Conservation (phyloP, 2,113 vertebrate species). For the Galbula dea region DNA sequence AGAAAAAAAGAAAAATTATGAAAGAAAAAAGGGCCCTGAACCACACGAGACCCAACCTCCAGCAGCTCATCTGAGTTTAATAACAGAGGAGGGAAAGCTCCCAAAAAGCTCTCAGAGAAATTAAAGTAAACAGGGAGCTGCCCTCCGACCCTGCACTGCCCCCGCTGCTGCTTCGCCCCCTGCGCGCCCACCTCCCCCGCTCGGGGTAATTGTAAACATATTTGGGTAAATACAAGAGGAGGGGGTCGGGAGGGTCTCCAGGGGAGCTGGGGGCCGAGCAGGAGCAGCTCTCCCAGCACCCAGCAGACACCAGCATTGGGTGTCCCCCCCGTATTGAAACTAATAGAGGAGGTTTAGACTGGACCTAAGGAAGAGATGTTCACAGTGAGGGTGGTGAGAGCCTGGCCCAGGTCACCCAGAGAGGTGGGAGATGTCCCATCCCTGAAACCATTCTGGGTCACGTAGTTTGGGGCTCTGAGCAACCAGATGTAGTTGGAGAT, state of each 20-base stretch:
- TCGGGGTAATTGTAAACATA: constrained; percentile 60
- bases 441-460: no score
- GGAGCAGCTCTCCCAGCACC: not conserved
- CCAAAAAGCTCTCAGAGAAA: constrained; percentile 70
- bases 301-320: no score
- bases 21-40: constrained; percentile 37
- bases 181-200: not conserved
- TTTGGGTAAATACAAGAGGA: not conserved
- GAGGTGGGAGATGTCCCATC: no score
- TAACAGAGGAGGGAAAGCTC: constrained; percentile 64
- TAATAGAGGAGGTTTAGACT: no score
- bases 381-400: no score
- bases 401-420: no score
- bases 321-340: no score
- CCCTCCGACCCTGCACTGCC: constrained; percentile 42
- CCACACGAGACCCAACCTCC: constrained; percentile 64
- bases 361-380: no score
- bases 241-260: not conserved
- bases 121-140: constrained; percentile 71
- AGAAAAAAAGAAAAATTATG: not conserved
- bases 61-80: constrained; percentile 73
- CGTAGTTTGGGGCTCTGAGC: no score
- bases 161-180: constrained; percentile 42
- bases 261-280: not conserved
- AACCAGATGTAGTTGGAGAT: no score